These are phyloP conservation scores for Erpetoichthys calabaricus DNA, from an alignment of 2,797 vertebrate species.

Conservation along the genomic window DNA sequence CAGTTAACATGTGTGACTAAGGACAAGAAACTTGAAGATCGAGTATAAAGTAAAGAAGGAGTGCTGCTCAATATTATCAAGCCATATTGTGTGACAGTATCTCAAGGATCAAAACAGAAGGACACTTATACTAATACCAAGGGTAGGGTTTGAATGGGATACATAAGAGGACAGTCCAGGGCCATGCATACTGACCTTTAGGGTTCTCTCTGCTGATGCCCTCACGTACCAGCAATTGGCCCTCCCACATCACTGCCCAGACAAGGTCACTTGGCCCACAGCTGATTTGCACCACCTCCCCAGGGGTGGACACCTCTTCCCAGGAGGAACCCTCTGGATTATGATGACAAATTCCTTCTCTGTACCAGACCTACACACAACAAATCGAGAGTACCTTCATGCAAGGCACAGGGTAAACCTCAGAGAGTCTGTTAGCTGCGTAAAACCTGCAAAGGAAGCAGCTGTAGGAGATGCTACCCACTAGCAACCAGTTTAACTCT, in stretches of 20 bases:
- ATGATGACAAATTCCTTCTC: constrained; percentile 69
- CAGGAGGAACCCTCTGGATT: constrained; percentile 80
- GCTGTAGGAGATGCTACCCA: too few relatives aligned
- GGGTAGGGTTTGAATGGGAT: too few relatives aligned
- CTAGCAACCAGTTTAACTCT: too few relatives aligned
- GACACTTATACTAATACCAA: too few relatives aligned
- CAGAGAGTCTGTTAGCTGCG: too few relatives aligned
- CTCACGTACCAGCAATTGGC: constrained; percentile 81
- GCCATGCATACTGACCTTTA: constrained; percentile 48
- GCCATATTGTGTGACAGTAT: too few relatives aligned
- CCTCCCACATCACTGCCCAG: constrained; percentile 93
- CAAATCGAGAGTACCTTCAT: neutral
- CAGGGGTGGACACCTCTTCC: constrained; percentile 65
- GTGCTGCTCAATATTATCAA: too few relatives aligned
- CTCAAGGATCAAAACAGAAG: too few relatives aligned
- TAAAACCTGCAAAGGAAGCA: too few relatives aligned
- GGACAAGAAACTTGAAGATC: too few relatives aligned
- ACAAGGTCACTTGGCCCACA: constrained; percentile 81
- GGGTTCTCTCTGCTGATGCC: constrained; percentile 74
- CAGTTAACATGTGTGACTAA: neutral
- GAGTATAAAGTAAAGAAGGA: too few relatives aligned
- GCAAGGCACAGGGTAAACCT: too few relatives aligned
- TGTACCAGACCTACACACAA: constrained; percentile 72
- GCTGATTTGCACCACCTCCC: constrained; percentile 90
- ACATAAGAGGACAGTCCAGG: neutral